Base-by-base conservation (phyloP, 2,797 vertebrate species). In the Champsocephalus esox region DNA sequence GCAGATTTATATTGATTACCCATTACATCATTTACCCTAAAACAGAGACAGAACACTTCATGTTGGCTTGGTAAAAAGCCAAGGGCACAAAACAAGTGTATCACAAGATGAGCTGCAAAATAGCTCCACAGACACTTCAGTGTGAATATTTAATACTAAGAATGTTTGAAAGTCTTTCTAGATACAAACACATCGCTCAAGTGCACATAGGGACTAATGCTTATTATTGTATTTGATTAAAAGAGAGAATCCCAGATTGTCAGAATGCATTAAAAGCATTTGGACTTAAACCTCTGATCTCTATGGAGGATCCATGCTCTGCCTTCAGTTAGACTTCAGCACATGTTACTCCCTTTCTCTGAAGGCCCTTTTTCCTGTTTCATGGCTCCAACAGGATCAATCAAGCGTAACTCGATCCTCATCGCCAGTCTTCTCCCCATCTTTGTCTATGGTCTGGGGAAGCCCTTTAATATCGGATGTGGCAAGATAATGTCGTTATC, bases 341-440 rank as follows among this genome's bases (percentile, higher is more conserved):
- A 80, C 77, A 75, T 87, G 85, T 81, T 19, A 82, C 51, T 49
- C n/a, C n/a, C 65, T 74, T 80, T 81, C 66, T 71, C 70, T 75
- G 70, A 55, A 44, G 50, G 55, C 44, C 48, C 59, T 66, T 58
- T 83, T 90, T 88, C 84, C 85, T 75, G 77, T 83, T 85, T 80
- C 68, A 86, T 75, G 61, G 66, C 79, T 72, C 56, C 86, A 90
- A 90, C 81, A 77, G 80, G 67, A 86, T 80, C 75, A 88, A 85
- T 91, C 75, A 72, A 80, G 73, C 8, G 83, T 77, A 90, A 92
- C 82, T 66, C 32, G 19, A 89, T 77, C 67, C 57, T 69, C 73
- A 60, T 68, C 54, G 70, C 43, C 46, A 80, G 45, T 76, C 52
- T 68, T 46, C 24, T 65, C 44, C 57, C 19, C 64, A 66, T 77